Evolutionary conservation across 2,797 vertebrate species (phyloP).

Genomic region (Enteromius radiatus): DNA sequence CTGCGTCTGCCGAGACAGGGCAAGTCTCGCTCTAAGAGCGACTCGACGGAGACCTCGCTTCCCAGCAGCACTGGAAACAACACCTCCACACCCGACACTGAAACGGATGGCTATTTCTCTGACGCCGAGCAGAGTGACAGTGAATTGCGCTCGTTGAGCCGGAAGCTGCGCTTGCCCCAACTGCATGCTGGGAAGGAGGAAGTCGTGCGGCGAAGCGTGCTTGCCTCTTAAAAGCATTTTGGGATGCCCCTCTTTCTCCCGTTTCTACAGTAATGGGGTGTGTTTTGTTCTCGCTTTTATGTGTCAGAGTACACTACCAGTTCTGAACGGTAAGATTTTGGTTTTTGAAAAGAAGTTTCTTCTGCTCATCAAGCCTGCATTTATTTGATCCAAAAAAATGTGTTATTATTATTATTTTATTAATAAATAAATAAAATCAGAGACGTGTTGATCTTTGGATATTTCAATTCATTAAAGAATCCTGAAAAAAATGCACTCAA

Average conservation of each 20-base stretch:
- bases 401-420: too few relatives aligned
- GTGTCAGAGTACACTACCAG: neutral
- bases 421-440: too few relatives aligned
- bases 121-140: conserved; percentile 92
- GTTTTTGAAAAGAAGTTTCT: neutral
- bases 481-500: too few relatives aligned
- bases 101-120: conserved; percentile 92
- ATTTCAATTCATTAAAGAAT: too few relatives aligned
- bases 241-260: neutral
- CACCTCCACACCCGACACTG: conserved; percentile 77
- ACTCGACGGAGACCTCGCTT: conserved; percentile 63
- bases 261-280: neutral
- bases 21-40: conserved; percentile 76
- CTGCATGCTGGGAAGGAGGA: conserved; percentile 88
- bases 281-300: conserved; percentile 12
- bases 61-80: conserved; percentile 40
- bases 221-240: conserved; percentile 84
- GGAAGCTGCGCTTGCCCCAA: conserved; percentile 80
- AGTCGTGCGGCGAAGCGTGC: conserved; percentile 90
- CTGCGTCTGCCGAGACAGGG: conserved; percentile 83
- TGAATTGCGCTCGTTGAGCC: conserved; percentile 77
- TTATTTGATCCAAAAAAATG: neutral
- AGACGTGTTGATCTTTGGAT: too few relatives aligned
- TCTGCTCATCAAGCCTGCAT: neutral
- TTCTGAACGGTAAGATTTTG: neutral